Conservation (phyloP, 2,797 vertebrate genomes). For the Falco naumanni region DNA sequence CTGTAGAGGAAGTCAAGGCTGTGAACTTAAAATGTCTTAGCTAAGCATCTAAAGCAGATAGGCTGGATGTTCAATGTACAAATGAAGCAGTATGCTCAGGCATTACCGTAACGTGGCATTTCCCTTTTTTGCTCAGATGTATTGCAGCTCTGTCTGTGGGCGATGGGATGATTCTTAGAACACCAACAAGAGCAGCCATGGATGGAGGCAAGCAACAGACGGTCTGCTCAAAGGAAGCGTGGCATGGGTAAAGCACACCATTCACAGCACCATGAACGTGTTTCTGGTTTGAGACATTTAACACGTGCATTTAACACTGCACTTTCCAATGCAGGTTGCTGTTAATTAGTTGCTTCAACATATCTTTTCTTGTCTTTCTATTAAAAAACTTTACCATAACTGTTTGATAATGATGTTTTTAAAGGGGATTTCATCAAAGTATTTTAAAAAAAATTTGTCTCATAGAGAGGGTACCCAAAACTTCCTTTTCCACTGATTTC, state of each 20-base stretch:
- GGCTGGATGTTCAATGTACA: neutral
- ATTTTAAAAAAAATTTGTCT: neutral
- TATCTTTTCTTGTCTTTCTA: neutral
- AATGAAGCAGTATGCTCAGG: neutral
- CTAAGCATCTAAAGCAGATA: neutral
- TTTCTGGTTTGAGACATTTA: neutral
- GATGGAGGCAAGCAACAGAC: constrained; percentile 84
- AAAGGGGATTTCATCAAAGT: neutral
- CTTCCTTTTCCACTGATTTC: neutral
- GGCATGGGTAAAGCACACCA: constrained; percentile 83
- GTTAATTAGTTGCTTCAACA: neutral
- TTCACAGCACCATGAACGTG: neutral
- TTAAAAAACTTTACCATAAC: neutral
- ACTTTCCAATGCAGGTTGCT: neutral
- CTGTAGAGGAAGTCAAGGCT: neutral
- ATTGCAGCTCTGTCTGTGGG: constrained; percentile 71
- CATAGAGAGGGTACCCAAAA: neutral
- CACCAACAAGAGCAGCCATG: constrained; percentile 35
- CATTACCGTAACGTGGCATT: neutral
- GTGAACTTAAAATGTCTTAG: neutral
- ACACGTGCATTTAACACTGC: no score
- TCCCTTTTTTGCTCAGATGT: constrained; percentile 69
- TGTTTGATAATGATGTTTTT: neutral
- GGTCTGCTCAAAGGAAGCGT: constrained; percentile 84
- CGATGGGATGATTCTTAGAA: constrained; percentile 74